Base-by-base conservation (phyloP, 2,113 vertebrate species). In the Echinops telfairi region DNA sequence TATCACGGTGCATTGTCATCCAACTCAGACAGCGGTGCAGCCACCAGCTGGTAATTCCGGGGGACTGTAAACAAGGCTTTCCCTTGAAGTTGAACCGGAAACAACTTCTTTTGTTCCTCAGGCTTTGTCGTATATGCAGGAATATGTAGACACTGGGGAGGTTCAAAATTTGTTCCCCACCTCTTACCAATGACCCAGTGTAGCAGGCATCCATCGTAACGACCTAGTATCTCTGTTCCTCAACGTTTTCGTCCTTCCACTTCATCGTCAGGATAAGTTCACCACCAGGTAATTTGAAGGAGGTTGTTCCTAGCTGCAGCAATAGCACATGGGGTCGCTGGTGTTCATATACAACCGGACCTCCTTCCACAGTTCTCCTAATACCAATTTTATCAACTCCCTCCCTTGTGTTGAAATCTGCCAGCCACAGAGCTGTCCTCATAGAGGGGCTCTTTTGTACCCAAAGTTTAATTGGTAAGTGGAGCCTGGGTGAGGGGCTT, bases 341-440 rank as follows among this genome's bases (percentile, higher is more conserved):
- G 97, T 99, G 99, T 83, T 99, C 99, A 0, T 99, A 99, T 1
- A 99, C 99, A 19, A 99, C 99, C 83, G 99, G 98, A 81, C 99
- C 99, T 0, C 99, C 99, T 95, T 99, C 99, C 92, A 99, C 99
- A 0, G 99, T 99, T 96, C 99, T 98, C 86, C 99, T 98, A 99
- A 99, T 99, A 57, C 99, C 99, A 75, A 99, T 99, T 97, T 99
- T 99, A 96, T 99, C 99, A 97, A 99, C 99, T 93, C 99, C 99
- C 40, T 99, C 99, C 62, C 99, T 97, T 99, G 99, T 99, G 98
- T 97, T 99, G 99, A 96, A 99, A 99, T 9, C 99, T 98, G 57
- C 99, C 99, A 0, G 99, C 99, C 96, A 99, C 99, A 0, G 99
- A 99, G 75, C 99, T 99, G 98, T 99, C 99, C 96, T 99, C 99